Evolutionary conservation across 2,888 invertebrate genomes (phyloP).

Genomic region (Phragmatobia fuliginosa): DNA sequence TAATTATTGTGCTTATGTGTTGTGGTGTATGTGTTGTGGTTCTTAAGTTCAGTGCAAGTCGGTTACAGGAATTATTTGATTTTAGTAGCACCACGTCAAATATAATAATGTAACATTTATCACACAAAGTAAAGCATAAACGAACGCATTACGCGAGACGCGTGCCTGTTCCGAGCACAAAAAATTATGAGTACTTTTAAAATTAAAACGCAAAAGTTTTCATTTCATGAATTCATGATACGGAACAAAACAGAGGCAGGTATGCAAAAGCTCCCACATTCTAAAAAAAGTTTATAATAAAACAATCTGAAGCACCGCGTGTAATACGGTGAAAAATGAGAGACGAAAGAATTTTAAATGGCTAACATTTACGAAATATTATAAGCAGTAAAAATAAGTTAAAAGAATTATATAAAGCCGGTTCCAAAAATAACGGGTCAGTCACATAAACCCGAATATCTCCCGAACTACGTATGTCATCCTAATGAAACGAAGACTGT

Average conservation of each 20-base stretch:
- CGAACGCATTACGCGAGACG: constrained; percentile 32
- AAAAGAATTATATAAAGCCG: too few relatives aligned
- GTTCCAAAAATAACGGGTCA: too few relatives aligned
- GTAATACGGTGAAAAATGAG: constrained; percentile 75
- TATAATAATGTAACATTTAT: constrained; percentile 22
- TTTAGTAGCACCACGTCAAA: not conserved
- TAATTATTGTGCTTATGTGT: not conserved
- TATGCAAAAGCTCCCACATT: constrained; percentile 71
- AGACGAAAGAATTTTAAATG: constrained; percentile 73
- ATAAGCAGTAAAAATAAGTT: constrained; percentile 48
- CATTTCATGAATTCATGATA: constrained; percentile 73
- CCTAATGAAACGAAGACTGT: too few relatives aligned
- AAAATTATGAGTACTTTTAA: constrained; percentile 61
- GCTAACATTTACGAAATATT: constrained; percentile 70
- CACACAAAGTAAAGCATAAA: constrained; percentile 35
- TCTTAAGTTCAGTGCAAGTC: not conserved
- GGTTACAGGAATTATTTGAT: not conserved
- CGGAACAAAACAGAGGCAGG: constrained; percentile 70
- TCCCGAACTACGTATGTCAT: too few relatives aligned
- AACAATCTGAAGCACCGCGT: constrained; percentile 73
- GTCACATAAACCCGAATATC: too few relatives aligned
- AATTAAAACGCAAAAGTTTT: constrained; percentile 64
- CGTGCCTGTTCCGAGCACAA: constrained; percentile 38
- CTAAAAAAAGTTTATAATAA: constrained; percentile 74
- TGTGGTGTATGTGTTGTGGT: too few relatives aligned